Base-by-base conservation (phyloP, 2,888 invertebrate genomes). In the Brassicogethes aeneus region DNA sequence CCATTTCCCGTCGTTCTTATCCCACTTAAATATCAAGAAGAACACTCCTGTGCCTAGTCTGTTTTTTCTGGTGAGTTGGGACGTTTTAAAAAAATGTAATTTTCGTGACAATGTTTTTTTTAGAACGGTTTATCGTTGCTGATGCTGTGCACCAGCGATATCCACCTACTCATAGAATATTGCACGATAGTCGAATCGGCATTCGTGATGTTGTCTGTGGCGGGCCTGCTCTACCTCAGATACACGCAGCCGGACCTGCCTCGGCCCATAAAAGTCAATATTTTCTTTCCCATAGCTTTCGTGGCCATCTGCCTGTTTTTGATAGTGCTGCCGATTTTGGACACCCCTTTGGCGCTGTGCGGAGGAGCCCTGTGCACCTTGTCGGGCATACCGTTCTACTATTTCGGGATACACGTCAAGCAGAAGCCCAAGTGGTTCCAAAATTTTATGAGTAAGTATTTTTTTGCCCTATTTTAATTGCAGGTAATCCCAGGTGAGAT, bases 131-230 rank as follows among this genome's bases (percentile, higher is more conserved):
- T 93, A 45, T 92, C 92, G 1, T 70, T 93, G 44, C 62, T 88
- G 39, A 92, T 92, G 87, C 68, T 94, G 55, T 79, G 83, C 43
- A 85, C 87, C 3, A 82, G 82, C 60, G 85, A 93, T 68, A 79
- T 94, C 38, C 85, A 86, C 56, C 78, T 84, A 16, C 73, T 94
- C 39, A 93, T 94, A 55, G 91, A 91, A 2, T 94, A 93, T 64
- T 85, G 89, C 58, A 89, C 87, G 41, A 89, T 93, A 56, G 91
- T 93, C 33, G 94, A 94, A 68, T 88, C 92, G 15, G 83, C 90
- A 65, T 94, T 94, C 70, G 90, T 92, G 36, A 86, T 86, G 63
- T 65, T 91, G 17, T 88, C 91, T 30, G 87, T 93, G 34, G 79
- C 82, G 45, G 92, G 89, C 1, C 77, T 94, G 46, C 68, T 94